Conservation (phyloP, 2,888 invertebrate genomes). For the Cosmia pyralina region DNA sequence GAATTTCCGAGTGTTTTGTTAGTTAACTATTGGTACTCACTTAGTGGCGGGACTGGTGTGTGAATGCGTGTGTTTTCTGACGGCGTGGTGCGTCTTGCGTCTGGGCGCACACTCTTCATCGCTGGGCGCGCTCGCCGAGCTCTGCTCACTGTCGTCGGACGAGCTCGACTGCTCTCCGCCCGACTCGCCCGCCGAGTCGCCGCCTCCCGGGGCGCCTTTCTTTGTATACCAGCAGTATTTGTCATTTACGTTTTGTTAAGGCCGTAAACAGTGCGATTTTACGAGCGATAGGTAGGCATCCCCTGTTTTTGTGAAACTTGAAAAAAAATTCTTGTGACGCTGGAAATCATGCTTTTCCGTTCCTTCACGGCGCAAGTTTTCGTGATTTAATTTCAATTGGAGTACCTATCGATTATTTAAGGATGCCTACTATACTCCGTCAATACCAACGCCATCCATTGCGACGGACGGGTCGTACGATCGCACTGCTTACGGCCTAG, state of each 20-base stretch:
- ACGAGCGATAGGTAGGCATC: background rate
- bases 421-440: background rate
- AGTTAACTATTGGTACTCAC: constrained; percentile 56
- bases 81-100: constrained; percentile 50
- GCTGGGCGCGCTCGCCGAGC: constrained; percentile 80
- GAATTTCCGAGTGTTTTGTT: background rate
- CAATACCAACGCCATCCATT: too few relatives aligned
- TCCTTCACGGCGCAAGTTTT: background rate
- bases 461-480: background rate
- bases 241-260: constrained; percentile 36
- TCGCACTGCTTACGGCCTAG: constrained; percentile 31
- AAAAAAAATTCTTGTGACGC: background rate
- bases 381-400: background rate
- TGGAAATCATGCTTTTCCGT: background rate
- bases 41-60: constrained; percentile 63
- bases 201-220: constrained; percentile 82
- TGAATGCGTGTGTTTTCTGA: constrained; percentile 58
- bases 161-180: constrained; percentile 77
- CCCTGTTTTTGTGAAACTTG: background rate
- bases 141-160: constrained; percentile 81
- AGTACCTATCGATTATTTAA: background rate
- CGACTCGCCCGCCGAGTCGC: constrained; percentile 72
- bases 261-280: constrained; percentile 17
- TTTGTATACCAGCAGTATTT: constrained; percentile 74
- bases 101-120: constrained; percentile 79